A percentile compares a stretch with the other conserved stretches of the same genome.
Conservation (phyloP, 2,113 vertebrate species). For the Elanus axillaris region DNA sequence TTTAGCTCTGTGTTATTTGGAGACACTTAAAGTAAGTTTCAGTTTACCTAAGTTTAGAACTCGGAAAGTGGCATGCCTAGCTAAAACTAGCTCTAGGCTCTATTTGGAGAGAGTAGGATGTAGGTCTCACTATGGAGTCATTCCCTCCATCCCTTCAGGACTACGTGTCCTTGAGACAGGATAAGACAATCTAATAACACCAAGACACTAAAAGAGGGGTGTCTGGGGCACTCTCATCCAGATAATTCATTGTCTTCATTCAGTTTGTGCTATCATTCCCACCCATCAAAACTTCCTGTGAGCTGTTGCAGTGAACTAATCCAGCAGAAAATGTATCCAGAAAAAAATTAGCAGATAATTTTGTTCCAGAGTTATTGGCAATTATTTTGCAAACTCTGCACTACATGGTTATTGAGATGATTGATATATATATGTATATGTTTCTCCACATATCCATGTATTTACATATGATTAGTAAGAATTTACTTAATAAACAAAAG, state of each 20-base stretch:
- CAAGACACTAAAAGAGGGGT: neutral
- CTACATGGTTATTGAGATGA: neutral
- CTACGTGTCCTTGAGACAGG: neutral
- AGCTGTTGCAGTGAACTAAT: neutral
- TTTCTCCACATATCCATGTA: neutral
- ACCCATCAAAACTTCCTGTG: neutral
- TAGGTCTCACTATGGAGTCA: neutral
- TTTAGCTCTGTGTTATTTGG: neutral
- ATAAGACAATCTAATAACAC: neutral
- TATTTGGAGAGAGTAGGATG: neutral
- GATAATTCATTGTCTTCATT: neutral
- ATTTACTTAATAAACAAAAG: neutral
- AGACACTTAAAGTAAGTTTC: neutral
- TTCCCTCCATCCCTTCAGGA: neutral
- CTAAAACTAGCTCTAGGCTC: neutral
- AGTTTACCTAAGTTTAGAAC: neutral
- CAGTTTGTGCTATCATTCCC: neutral
- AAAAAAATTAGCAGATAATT: neutral
- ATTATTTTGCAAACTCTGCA: neutral
- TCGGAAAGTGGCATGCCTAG: neutral
- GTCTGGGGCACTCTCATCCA: neutral
- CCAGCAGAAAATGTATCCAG: neutral
- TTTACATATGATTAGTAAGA: neutral
- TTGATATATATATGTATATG: neutral
- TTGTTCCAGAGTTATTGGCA: neutral